A percentile compares a stretch with the other conserved stretches of the same genome.
These are phyloP conservation scores for Petrosia ficiformis DNA, from an alignment of 37 sponge, comb jelly and placozoan species.

Conservation along the genomic window DNA sequence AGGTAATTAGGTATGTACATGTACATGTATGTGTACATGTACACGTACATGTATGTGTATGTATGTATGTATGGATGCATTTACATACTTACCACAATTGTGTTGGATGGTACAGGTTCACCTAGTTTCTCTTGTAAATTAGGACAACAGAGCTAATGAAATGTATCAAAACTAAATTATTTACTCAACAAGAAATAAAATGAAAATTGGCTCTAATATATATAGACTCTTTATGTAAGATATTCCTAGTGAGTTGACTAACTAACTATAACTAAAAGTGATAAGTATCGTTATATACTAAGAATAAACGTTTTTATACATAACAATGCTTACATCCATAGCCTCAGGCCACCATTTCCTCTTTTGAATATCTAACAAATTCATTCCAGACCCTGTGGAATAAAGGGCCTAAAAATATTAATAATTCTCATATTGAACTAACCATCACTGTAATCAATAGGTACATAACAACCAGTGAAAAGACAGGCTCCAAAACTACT, in stretches of 20 bases:
- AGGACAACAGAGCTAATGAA: slow-evolving; percentile 53
- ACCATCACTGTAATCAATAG: slow-evolving; percentile 95
- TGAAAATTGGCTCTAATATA: no score
- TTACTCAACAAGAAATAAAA: no score
- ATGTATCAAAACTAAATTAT: not conserved
- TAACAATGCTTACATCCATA: slow-evolving; percentile 59
- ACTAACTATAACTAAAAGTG: no score
- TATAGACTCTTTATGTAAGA: no score
- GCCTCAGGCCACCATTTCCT: slow-evolving; percentile 71
- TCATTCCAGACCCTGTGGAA: slow-evolving; percentile 93
- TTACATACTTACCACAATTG: slow-evolving; percentile 36
- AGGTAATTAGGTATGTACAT: no score
- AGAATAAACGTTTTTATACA: no score
- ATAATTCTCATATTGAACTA: slow-evolving; percentile 5
- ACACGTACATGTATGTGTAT: no score
- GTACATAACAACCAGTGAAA: slow-evolving; percentile 72
- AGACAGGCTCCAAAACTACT: slow-evolving; percentile 89
- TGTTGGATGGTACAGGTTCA: slow-evolving; percentile 62
- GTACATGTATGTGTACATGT: no score
- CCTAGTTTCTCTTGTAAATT: slow-evolving; percentile 61
- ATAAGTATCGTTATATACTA: no score
- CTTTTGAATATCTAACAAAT: slow-evolving; percentile 81
- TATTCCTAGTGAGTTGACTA: no score
- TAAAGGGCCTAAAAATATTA: not conserved
- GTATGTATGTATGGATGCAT: not conserved